Evolutionary conservation across 2,797 vertebrate species (phyloP), one percentile per base, ranked within the genome.

Genomic region (Dendrocincla fuliginosa): DNA sequence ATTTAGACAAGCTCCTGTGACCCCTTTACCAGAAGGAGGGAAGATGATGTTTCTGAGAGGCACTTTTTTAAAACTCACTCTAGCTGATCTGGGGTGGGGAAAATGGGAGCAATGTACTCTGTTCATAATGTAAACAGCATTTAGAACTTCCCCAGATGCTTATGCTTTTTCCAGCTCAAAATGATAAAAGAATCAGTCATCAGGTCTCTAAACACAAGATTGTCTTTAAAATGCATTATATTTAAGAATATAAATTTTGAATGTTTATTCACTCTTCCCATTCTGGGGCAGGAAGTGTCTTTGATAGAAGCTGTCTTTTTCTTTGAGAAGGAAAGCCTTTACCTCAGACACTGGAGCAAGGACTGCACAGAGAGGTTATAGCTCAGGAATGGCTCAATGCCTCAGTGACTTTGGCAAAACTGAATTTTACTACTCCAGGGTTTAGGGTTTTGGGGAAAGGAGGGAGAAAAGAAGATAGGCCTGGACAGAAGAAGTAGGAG

Each of bases 141-240:
- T 91, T 88, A 65, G 93, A 46, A 35, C 53, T 76, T 90, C 80
- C 83, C 65, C 42, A 78, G 61, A 57, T 4, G 5, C 69, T 61
- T 70, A 50, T 14, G 50, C 30, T 78, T 90, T 71, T 47, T 37
- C 63, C 30, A 57, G 20, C 28, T 92, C 42, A 24, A 49, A 88
- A 81, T 50, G 33, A 88, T 73, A 71, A 60, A 88, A 91, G 88
- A 75, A 17, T 44, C 28, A 63, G n/a, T n/a, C 0, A 0, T 89
- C 84, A 57, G 53, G 57, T 74, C 70, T 95, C 89, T 84, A 90
- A 95, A 44, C 70, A 91, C 57, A 69, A 52, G 25, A 17, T 9
- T 89, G 52, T 57, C 35, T 80, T 92, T 89, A 94, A 96, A 95
- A 88, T 64, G 75, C 13, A 28, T 64, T 46, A 42, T 17, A 68